Evolutionary conservation across 2,797 vertebrate species (phyloP).

Genomic region (Scolopax bukidnonensis): DNA sequence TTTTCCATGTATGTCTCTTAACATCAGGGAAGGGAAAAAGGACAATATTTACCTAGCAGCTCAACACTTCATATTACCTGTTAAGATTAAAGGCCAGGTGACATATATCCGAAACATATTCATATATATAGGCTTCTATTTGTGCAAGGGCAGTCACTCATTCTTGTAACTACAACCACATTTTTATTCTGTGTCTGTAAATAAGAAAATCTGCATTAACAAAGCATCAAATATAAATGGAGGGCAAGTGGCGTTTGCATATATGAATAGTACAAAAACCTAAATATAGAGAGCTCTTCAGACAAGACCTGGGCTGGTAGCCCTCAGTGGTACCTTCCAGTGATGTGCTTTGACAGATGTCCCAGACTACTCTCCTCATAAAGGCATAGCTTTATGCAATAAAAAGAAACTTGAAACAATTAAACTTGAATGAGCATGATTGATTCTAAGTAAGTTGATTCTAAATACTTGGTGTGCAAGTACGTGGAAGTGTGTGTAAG

Average conservation of each 20-base stretch:
- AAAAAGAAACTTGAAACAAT: not conserved
- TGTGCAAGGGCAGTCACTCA: not conserved
- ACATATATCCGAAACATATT: not conserved
- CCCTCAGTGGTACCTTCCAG: not conserved
- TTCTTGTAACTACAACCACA: not conserved
- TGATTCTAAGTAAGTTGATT: not conserved
- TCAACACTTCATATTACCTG: not conserved
- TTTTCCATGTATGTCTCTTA: accelerated
- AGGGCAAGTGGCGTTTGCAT: not conserved
- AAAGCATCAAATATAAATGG: not conserved
- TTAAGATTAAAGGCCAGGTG: not conserved
- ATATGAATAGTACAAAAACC: not conserved
- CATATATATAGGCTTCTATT: not conserved
- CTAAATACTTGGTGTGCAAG: not conserved
- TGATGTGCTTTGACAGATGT: not conserved
- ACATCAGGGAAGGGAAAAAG: not conserved
- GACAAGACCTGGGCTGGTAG: not conserved
- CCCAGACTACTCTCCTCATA: not conserved
- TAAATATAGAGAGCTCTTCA: not conserved
- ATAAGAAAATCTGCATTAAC: not conserved
- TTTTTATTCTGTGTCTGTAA: not conserved
- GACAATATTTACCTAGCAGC: not conserved
- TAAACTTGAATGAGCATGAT: not conserved
- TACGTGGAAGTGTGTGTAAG: not conserved
- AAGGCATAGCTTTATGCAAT: not conserved